These are phyloP conservation scores for Melitaea athalia DNA, from an alignment of 2,888 invertebrate genomes.

Conservation along the genomic window DNA sequence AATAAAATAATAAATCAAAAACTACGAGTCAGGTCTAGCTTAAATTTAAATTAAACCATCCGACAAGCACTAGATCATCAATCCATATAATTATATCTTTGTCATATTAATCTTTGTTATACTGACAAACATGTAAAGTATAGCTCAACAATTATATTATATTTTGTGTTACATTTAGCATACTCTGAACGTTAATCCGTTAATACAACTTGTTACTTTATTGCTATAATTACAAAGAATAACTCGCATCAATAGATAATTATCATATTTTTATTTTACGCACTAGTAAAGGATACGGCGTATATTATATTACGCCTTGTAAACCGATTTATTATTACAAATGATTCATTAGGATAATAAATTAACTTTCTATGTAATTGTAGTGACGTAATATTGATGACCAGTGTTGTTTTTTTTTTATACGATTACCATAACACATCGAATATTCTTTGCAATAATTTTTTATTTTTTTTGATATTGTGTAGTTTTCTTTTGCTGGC, in stretches of 20 bases:
- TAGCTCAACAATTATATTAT: no score
- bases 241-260: constrained; percentile 8
- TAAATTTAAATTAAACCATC: no score
- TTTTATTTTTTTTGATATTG: not conserved
- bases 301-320: not conserved
- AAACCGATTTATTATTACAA: not conserved
- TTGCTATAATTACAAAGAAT: constrained; percentile 6
- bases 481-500: not conserved
- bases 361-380: constrained; percentile 3
- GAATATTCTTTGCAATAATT: not conserved
- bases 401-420: no score
- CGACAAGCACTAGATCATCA: no score
- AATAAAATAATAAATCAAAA: no score
- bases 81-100: no score
- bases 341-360: constrained; percentile 6
- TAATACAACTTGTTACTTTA: constrained; percentile 10
- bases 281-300: constrained; percentile 18
- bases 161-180: not conserved
- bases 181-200: constrained; percentile 3
- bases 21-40: no score
- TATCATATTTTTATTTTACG: constrained; percentile 19
- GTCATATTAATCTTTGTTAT: no score
- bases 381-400: not conserved
- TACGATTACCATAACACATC: not conserved
- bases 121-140: no score